Base-by-base conservation (phyloP, 2,888 invertebrate species). In the Hoplodrina ambigua region DNA sequence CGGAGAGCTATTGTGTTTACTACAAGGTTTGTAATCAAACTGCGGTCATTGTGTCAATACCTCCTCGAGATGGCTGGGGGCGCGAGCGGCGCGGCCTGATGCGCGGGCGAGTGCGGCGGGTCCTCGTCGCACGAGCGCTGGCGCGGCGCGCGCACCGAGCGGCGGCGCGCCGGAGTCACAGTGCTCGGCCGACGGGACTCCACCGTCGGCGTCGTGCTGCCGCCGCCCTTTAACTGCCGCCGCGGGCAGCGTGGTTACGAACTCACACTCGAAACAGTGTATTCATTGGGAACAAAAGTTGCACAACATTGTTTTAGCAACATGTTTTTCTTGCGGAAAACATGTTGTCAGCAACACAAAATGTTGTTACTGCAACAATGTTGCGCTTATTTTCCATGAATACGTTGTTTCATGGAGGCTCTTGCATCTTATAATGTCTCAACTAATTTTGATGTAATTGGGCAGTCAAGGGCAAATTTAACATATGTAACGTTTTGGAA, bases 61-160 rank as follows among this genome's bases (percentile, higher is more conserved):
- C 97, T 97, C 87, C 98, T 96, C 0, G 98, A 97, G 94, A 98
- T 97, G 30, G 97, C 97, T 4, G 97, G 97, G 17, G 98, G 98
- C 61, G 98, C 96, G 30, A 97, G 97, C 11, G 98, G 94, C 7
- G 97, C 97, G 0, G 96, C 91, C 66, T 97, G 97, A 30, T 89
- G 93, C 50, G 85, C 87, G 79, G 78, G 84, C 83, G 85, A 85
- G 58, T 72, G 86, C 59, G 83, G 86, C 86, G 92, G 84, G 88
- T 98, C 98, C 83, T 98, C 98, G 87, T 98, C 98, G 90, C 98
- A 98, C 88, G 98, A 98, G 90, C 98, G 98, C 89, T 98, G 98
- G 17, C 98, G 91, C 94, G 93, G 91, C 96, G 96, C 91, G 96
- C 97, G 89, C 96, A 97, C 86, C 90, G 97, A 91, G 95, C 97